Evolutionary conservation across 2,888 invertebrate species (phyloP).

Genomic region (Tanypteryx hageni): DNA sequence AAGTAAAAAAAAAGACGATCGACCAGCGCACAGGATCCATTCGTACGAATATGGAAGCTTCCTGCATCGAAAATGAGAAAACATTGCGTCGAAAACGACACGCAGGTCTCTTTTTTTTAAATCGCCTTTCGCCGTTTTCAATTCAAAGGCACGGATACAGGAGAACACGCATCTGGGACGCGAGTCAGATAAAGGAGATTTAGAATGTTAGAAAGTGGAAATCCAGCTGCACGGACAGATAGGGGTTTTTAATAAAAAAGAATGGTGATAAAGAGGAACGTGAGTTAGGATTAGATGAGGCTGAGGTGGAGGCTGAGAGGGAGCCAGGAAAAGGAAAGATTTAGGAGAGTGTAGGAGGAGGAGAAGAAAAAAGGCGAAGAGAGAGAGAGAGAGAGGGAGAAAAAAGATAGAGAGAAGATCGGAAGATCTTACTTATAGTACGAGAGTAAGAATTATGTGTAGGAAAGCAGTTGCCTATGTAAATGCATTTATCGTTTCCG

Average conservation of each 20-base stretch:
- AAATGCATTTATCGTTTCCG: background rate
- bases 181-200: background rate
- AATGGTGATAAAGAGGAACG: background rate
- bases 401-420: background rate
- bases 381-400: too few relatives aligned
- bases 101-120: background rate
- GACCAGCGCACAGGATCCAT: background rate
- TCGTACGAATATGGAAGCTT: background rate
- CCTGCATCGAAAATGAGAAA: background rate
- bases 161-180: constrained; percentile 35
- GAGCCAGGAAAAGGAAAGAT: background rate
- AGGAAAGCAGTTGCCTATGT: background rate
- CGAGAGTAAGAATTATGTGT: too few relatives aligned
- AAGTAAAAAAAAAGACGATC: too few relatives aligned
- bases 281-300: background rate
- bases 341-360: background rate
- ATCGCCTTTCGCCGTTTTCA: constrained; percentile 24
- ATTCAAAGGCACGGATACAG: background rate
- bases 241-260: background rate
- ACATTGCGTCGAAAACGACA: background rate
- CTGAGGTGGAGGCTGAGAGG: background rate
- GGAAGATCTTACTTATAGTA: background rate
- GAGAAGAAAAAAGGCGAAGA: background rate
- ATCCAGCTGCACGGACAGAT: background rate
- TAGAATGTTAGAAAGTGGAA: constrained; percentile 44